Conservation (phyloP, 37 sponge, comb jelly and placozoan genomes). For the Petrosia ficiformis region DNA sequence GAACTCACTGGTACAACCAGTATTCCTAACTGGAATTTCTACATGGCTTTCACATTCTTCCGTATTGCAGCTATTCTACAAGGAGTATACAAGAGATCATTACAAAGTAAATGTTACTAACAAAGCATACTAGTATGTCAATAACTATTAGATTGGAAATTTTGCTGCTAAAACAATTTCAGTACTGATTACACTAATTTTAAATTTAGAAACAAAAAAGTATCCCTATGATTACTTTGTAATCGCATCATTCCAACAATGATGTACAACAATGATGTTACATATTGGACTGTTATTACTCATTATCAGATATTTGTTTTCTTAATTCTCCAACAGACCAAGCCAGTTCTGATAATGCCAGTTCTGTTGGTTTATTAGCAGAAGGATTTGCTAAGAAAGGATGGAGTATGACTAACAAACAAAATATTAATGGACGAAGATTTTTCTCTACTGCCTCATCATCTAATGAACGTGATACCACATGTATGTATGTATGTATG, state of each 20-base stretch:
- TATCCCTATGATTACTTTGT: neutral
- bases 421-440: neutral
- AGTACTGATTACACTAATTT: neutral
- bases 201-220: neutral
- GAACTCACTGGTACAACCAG: conserved; percentile 35
- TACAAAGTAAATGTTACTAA: conserved; percentile 34
- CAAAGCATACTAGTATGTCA: too few species aligned
- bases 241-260: too few species aligned
- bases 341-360: conserved; percentile 65
- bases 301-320: too few species aligned
- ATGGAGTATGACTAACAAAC: conserved; percentile 30
- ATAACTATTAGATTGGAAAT: too few species aligned
- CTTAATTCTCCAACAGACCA: conserved; percentile 35
- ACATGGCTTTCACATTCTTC: conserved; percentile 76
- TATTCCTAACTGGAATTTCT: conserved; percentile 55
- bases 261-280: too few species aligned
- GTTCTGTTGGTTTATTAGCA: conserved; percentile 46
- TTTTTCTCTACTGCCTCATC: conserved; percentile 14
- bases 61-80: conserved; percentile 77
- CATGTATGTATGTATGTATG: too few species aligned
- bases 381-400: conserved; percentile 49
- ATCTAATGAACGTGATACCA: too few species aligned
- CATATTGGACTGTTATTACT: too few species aligned
- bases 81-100: conserved; percentile 76
- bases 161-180: neutral